Evolutionary conservation across 2,888 invertebrate genomes (phyloP), one percentile per base, ranked within the genome.

Genomic region (Palloptera scutellata): DNA sequence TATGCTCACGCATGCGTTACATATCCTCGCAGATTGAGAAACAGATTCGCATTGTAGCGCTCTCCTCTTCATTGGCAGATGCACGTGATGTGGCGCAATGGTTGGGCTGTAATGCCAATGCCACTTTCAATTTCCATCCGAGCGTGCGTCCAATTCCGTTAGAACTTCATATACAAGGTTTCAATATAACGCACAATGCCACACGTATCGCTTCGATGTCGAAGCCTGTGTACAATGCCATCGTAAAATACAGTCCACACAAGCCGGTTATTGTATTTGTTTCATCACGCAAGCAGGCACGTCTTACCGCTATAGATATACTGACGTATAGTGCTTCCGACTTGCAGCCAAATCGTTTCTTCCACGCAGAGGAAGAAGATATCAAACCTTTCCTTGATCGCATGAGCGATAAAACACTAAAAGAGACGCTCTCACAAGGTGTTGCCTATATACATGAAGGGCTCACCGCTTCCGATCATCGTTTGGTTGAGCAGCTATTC

Each of bases 401-500:
- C 71, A 91, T 98, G 86, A 87, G 90, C 1, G 98, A 98, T 81
- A 94, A 95, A 88, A 93, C 93, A 65, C 83, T 99, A 61, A 93
- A 93, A 72, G 98, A 98, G 82, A 96, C 97, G 0, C 86, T 99
- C 0, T 90, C 92, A 0, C 95, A 96, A 79, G 99, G 99, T 41
- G 98, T 99, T 15, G 98, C 96, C 0, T 99, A 97, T 85, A 88
- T 99, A 61, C 99, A 99, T 85, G 98, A 97, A 86, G 99, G 99
- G 11, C 88, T 98, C 10, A 91, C 91, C 2, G 85, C 90, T 0
- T 89, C 90, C 57, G 99, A 99, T 87, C 88, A 95, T 61, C 91
- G 93, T 40, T 87, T 97, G 60, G 97, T 99, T 11, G 96, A 98
- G 79, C 94, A 96, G 83, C 87, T 99, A 64, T 94, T 98, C 80